These are phyloP conservation scores for Latheticus oryzae DNA, from an alignment of 2,888 invertebrate species.

Conservation along the genomic window DNA sequence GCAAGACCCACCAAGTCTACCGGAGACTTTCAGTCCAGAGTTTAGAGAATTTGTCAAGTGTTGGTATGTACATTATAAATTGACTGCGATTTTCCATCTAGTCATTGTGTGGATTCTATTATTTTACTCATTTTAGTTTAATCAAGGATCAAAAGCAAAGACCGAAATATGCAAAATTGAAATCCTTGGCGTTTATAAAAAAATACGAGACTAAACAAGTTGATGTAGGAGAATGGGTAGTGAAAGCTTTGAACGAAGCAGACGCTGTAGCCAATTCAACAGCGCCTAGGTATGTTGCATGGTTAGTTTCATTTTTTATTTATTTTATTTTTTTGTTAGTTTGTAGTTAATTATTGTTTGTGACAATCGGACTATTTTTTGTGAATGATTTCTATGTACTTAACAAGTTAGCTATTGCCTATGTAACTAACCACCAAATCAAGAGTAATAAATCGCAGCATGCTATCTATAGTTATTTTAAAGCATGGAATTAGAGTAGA, in stretches of 20 bases:
- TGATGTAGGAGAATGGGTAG: constrained; percentile 88
- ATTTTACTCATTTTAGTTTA: constrained; percentile 72
- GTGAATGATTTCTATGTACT: constrained; percentile 36
- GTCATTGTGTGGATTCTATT: too few relatives aligned
- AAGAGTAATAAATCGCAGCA: too few relatives aligned
- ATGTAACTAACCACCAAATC: too few relatives aligned
- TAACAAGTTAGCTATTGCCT: too few relatives aligned
- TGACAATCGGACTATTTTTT: too few relatives aligned
- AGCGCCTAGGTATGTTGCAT: constrained; percentile 67
- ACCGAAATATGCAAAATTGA: constrained; percentile 92
- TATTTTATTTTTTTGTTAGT: constrained; percentile 34
- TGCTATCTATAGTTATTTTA: too few relatives aligned
- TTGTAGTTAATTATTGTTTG: constrained; percentile 23
- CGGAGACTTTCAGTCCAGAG: constrained; percentile 83
- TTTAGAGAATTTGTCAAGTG: constrained; percentile 92
- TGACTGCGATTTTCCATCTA: too few relatives aligned
- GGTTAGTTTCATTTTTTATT: constrained; percentile 62
- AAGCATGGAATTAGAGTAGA: too few relatives aligned
- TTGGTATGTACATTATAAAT: constrained; percentile 80
- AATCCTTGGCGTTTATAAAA: constrained; percentile 90
- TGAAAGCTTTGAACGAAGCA: constrained; percentile 69
- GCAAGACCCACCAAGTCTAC: constrained; percentile 88
- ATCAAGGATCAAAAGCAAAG: constrained; percentile 93
- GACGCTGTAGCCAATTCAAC: constrained; percentile 62
- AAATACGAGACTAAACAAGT: constrained; percentile 77